A percentile compares a stretch with the other conserved stretches of the same genome.
Conservation (phyloP, 2,113 vertebrate genomes). For the Pan troglodytes region DNA sequence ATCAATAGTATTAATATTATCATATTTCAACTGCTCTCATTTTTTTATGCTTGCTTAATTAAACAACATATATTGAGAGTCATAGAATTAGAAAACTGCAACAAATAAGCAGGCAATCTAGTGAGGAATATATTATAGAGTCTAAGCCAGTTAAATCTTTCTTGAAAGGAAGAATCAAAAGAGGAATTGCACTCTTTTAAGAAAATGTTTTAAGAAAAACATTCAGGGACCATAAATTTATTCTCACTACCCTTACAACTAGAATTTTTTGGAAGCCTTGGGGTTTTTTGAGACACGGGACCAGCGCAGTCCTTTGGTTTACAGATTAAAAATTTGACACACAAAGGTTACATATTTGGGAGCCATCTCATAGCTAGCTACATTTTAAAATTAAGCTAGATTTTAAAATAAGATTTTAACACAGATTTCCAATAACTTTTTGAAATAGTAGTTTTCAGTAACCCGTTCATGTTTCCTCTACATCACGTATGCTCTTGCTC, state of each 20-base stretch:
- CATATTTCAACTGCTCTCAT: background rate
- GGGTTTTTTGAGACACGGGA: background rate
- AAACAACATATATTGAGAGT: background rate
- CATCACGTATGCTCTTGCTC: background rate
- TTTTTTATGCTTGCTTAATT: background rate
- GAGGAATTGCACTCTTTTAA: background rate
- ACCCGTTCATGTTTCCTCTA: too few relatives aligned
- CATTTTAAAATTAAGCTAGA: background rate
- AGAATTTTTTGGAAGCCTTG: background rate
- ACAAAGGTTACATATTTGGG: background rate
- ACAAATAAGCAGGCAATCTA: background rate
- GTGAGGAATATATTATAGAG: background rate
- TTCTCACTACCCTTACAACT: background rate
- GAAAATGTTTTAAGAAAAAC: too few relatives aligned
- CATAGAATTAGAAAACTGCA: background rate
- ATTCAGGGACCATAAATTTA: background rate
- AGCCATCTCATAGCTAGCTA: background rate
- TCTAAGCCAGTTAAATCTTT: background rate
- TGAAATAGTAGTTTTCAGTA: background rate
- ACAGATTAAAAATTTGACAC: background rate
- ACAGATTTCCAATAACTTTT: background rate
- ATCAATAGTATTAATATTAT: background rate
- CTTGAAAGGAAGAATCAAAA: background rate
- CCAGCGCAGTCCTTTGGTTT: background rate
- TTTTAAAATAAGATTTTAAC: background rate